Base-by-base conservation (phyloP, 2,113 vertebrate species). In the Peucedramus taeniatus region DNA sequence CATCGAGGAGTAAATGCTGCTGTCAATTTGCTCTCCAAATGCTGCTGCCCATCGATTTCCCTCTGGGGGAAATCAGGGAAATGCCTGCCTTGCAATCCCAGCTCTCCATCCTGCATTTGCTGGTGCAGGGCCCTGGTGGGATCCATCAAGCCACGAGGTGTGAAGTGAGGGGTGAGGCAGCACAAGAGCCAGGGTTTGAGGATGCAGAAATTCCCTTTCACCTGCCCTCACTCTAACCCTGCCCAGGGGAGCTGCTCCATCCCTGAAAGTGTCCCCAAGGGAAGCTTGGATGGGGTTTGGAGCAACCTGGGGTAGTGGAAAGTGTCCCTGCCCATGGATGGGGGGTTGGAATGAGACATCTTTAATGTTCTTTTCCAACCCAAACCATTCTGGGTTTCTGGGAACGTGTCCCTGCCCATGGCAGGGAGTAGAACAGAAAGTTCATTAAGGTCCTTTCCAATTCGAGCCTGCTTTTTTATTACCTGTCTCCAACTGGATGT, bases 21-120 rank as follows among this genome's bases (percentile, higher is more conserved):
- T 51, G 44, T n/a, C 79, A 83, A 16, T 89, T 75, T 42, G 47
- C 80, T 65, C 45, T 50, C 79, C 94, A 39, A 68, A 51, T 5
- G 71, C 69, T 90, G 49, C 35, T 64, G 86, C 79, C 85, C 86
- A 95, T 88, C 35, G 83, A 96, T 94, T 88, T 87, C 83, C 68
- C 49, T 16, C 78, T 22, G 5, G 6, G 70, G 76, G 50, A 85
- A 90, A 80, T 15, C 50, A 85, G 63, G 6, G 33, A 80, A 95
- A 31, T 33, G 68, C 71, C 66, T 91, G 37, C 51, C 78, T 63
- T 51, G 60, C 64, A 59, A 3, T 10, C 74, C 77, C 66, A 31
- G 21, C 78, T 40, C 84, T 15, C 42, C 35, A 16, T 4, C 56
- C 59, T 23, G 83, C 57, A 15, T 24, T 68, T 4, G 20, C 44